Percentiles rank a stretch among this genome's conserved stretches.
Conservation (phyloP, 2,113 vertebrate genomes). For the Chaetodon trifascialis region DNA sequence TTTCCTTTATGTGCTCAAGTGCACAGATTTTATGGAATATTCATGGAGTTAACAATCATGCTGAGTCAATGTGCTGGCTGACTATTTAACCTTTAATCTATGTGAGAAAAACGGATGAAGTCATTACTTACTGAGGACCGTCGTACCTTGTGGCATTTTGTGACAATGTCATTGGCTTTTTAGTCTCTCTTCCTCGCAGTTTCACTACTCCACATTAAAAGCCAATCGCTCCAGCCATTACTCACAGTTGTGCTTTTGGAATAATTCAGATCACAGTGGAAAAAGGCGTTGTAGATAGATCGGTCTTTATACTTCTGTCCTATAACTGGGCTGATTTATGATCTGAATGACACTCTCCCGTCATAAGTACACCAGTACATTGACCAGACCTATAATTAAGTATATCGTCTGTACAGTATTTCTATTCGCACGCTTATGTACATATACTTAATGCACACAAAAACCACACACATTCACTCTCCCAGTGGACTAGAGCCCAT, state of each 20-base stretch:
- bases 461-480: conserved; percentile 44
- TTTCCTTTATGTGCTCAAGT: conserved; percentile 35
- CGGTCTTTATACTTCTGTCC: not conserved
- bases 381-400: conserved; percentile 3
- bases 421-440: conserved; percentile 14
- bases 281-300: conserved; percentile 26
- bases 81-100: conserved; percentile 70
- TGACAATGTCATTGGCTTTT: conserved; percentile 52
- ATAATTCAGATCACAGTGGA: conserved; percentile 40
- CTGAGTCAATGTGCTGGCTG: conserved; percentile 47
- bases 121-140: conserved; percentile 45
- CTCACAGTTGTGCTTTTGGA: conserved; percentile 43
- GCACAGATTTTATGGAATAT: conserved; percentile 59
- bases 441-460: conserved; percentile 37
- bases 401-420: not conserved
- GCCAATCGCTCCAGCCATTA: conserved; percentile 41
- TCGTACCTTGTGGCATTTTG: conserved; percentile 63
- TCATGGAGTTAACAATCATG: conserved; percentile 49
- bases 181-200: conserved; percentile 28
- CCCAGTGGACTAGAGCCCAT: conserved; percentile 56
- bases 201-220: conserved; percentile 59
- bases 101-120: conserved; percentile 52
- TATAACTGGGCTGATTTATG: not conserved
- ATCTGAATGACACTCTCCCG: not conserved
- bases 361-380: conserved; percentile 11